phyloP scores from a whole-genome alignment of 2,888 invertebrate species.

The Antheraea assamensis region DNA sequence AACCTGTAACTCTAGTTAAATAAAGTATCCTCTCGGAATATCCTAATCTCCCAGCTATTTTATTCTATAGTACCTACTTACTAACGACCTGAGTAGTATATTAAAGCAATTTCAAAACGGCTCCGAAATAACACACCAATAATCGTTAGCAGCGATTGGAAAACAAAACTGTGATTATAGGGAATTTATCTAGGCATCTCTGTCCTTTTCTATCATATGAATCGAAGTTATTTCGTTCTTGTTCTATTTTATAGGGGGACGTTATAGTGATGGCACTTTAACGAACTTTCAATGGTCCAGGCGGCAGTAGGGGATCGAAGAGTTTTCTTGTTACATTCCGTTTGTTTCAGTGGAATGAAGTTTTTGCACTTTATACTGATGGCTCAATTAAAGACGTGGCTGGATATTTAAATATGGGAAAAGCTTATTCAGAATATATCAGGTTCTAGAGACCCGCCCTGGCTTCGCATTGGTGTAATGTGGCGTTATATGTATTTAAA shows the following conservation, averaged over 20 bases:
- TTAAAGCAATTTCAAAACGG: constrained; percentile 80
- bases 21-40: constrained; percentile 31
- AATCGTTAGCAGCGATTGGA: constrained; percentile 85
- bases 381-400: background rate
- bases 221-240: constrained; percentile 50
- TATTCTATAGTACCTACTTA: constrained; percentile 75
- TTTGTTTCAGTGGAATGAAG: constrained; percentile 8
- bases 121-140: constrained; percentile 84
- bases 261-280: constrained; percentile 79
- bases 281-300: constrained; percentile 77
- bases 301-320: constrained; percentile 47
- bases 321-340: constrained; percentile 19
- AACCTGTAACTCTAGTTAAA: background rate
- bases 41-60: constrained; percentile 59
- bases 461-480: no score
- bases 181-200: constrained; percentile 66
- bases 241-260: constrained; percentile 63
- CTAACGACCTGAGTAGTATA: constrained; percentile 74
- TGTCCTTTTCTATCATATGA: constrained; percentile 51
- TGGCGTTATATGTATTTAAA: no score
- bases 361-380: constrained; percentile 5
- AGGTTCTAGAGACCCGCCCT: no score
- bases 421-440: background rate
- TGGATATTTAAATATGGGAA: background rate
- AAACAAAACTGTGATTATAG: constrained; percentile 87